Conservation (phyloP, 1,140 invertebrate genomes). For the Nymphalis io region DNA sequence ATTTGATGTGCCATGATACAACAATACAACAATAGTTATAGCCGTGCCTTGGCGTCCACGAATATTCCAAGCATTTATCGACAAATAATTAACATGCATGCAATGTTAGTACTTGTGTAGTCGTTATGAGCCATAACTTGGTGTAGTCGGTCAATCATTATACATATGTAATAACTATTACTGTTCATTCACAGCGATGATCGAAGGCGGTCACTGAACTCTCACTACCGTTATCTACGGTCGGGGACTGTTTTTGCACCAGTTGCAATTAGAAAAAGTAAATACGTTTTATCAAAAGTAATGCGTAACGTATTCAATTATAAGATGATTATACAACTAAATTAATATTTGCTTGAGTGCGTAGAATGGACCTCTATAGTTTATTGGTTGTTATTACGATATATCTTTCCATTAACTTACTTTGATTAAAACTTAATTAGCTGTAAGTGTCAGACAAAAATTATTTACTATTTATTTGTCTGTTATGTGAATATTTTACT, state of each 20-base stretch:
- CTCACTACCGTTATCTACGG: constrained; percentile 55
- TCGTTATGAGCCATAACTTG: constrained; percentile 47
- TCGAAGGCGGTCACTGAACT: constrained; percentile 48
- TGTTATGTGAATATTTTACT: too few species aligned
- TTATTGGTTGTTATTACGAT: too few species aligned
- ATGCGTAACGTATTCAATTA: neutral
- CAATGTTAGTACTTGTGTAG: constrained; percentile 59
- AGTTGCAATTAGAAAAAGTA: constrained; percentile 17
- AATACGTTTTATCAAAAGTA: constrained; percentile 12
- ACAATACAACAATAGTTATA: constrained; percentile 13
- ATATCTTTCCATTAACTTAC: too few species aligned
- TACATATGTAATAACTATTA: constrained; percentile 60
- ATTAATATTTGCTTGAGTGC: neutral
- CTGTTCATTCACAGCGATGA: constrained; percentile 54
- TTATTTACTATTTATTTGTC: too few species aligned
- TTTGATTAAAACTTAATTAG: neutral
- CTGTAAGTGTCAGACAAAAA: neutral
- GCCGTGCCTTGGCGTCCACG: neutral
- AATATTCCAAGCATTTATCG: constrained; percentile 37
- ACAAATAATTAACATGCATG: constrained; percentile 58
- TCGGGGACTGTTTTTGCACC: constrained; percentile 35
- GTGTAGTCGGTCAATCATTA: constrained; percentile 42
- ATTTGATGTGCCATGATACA: neutral
- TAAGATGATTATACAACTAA: neutral
- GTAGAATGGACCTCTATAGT: neutral